Conservation (phyloP, 2,797 vertebrate genomes). For the Megaceryle alcyon region DNA sequence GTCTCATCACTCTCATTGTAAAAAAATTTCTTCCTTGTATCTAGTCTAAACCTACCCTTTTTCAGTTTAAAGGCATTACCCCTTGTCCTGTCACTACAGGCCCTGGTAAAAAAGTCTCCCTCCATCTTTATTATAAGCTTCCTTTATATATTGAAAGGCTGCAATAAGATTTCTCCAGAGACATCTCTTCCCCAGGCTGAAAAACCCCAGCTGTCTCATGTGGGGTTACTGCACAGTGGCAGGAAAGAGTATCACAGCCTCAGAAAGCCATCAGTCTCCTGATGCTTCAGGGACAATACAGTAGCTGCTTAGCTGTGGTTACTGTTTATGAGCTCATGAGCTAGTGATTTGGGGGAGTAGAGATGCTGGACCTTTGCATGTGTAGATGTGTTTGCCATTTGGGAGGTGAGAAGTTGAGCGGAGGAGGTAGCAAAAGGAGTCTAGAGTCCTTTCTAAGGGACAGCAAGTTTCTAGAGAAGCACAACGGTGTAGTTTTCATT, state of each 20-base stretch:
- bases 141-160: neutral
- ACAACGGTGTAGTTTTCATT: neutral
- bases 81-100: neutral
- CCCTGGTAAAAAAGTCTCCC: neutral
- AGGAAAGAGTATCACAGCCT: neutral
- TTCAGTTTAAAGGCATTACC: neutral
- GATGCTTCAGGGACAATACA: neutral
- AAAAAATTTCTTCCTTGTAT: neutral
- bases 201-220: neutral
- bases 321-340: neutral
- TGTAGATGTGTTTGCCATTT: neutral
- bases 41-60: neutral
- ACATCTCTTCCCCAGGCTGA: neutral
- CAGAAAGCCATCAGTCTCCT: neutral
- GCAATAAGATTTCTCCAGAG: neutral
- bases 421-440: neutral
- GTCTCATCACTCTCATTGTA: neutral
- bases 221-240: neutral
- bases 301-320: neutral
- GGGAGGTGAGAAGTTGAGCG: neutral
- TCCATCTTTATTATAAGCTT: rapidly evolving
- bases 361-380: neutral
- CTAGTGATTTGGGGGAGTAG: neutral
- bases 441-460: neutral
- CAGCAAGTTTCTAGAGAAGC: neutral